These are phyloP conservation scores for Platalea minor DNA, from an alignment of 2,797 vertebrate species.

Conservation along the genomic window DNA sequence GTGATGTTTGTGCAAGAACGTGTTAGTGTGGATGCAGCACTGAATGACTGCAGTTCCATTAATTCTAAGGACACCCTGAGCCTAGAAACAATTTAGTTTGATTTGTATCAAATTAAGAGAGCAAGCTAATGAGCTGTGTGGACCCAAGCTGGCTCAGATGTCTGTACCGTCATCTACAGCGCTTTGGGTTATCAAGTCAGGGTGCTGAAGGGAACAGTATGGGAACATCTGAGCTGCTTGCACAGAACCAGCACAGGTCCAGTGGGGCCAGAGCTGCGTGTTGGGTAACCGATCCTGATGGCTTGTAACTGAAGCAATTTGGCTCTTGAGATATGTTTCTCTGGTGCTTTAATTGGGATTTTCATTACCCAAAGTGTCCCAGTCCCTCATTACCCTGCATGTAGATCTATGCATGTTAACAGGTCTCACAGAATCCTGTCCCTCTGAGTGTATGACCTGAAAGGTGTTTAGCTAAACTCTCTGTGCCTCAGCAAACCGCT, in stretches of 20 bases:
- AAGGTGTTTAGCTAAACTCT: not conserved
- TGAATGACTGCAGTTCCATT: not conserved
- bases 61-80: not conserved
- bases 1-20: not conserved
- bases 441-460: not conserved
- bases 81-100: not conserved
- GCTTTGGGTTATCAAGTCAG: not conserved
- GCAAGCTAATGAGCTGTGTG: not conserved
- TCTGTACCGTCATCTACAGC: not conserved
- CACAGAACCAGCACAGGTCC: not conserved
- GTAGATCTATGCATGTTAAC: not conserved
- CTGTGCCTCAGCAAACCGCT: not conserved
- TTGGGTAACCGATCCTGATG: not conserved
- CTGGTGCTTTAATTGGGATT: not conserved
- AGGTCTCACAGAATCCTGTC: not conserved
- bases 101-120: conserved; percentile 12
- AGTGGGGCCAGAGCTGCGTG: not conserved
- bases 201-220: not conserved
- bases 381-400: not conserved
- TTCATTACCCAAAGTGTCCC: not conserved
- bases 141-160: not conserved
- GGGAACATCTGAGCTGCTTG: not conserved
- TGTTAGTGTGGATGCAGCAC: not conserved
- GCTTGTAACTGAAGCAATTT: not conserved
- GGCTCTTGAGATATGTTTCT: not conserved